Evolutionary conservation across 1,140 invertebrate species (phyloP).

Genomic region (Drosophila biarmipes): DNA sequence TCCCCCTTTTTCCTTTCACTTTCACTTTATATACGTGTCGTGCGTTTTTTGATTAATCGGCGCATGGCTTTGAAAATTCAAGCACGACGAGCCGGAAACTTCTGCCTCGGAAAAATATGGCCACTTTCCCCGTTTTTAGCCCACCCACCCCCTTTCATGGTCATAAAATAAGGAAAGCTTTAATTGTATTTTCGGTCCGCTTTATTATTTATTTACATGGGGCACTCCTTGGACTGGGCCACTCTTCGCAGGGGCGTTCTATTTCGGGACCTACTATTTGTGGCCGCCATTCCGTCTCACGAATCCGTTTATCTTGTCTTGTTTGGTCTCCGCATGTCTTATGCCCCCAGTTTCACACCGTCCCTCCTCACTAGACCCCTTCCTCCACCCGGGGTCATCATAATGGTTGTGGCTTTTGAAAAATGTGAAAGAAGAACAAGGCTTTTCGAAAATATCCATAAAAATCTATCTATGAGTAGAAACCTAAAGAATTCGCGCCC

Average conservation of each 20-base stretch:
- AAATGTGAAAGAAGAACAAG: not conserved
- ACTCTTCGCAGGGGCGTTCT: constrained; percentile 18
- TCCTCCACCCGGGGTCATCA: constrained; percentile 12
- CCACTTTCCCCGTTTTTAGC: constrained; percentile 8
- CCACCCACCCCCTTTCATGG: constrained; percentile 16
- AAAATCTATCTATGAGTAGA: too few relatives aligned
- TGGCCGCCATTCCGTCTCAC: constrained; percentile 34
- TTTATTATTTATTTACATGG: constrained; percentile 63
- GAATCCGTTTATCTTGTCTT: constrained; percentile 34
- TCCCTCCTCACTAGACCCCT: not conserved
- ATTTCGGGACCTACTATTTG: constrained; percentile 34
- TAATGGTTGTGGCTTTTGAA: constrained; percentile 8
- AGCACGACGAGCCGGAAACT: constrained; percentile 59
- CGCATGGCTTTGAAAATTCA: constrained; percentile 63
- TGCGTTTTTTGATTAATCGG: constrained; percentile 58
- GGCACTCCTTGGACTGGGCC: constrained; percentile 9
- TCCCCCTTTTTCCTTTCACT: constrained; percentile 13
- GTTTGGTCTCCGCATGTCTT: constrained; percentile 38
- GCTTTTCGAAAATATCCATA: constrained; percentile 7
- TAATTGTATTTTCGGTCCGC: constrained; percentile 60
- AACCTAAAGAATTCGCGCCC: too few relatives aligned
- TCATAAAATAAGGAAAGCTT: constrained; percentile 54
- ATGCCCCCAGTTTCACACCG: constrained; percentile 18
- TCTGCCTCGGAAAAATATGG: constrained; percentile 25
- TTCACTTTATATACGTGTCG: constrained; percentile 47